phyloP scores from a whole-genome alignment of 2,113 vertebrate species.

The Orthochromis indermauri region DNA sequence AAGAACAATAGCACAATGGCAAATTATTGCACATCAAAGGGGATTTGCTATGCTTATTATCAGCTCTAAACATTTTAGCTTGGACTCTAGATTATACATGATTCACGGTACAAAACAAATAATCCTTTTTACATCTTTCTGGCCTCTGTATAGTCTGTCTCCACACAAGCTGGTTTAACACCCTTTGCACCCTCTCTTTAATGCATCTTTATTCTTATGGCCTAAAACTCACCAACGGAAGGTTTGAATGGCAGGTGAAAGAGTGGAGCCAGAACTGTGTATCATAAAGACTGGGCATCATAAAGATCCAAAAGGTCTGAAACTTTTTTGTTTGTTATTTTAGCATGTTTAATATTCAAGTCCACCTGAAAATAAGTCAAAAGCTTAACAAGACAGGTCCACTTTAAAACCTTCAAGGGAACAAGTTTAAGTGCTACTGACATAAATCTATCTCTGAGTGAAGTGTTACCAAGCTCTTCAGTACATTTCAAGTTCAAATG shows the following conservation, averaged over 20 bases:
- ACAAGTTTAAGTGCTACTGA: neutral
- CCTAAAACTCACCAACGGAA: neutral
- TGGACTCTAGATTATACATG: neutral
- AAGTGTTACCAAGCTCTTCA: slow-evolving; percentile 21
- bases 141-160: neutral
- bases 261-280: neutral
- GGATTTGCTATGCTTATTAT: neutral
- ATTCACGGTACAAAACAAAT: neutral
- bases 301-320: neutral
- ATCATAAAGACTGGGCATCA: neutral
- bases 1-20: neutral
- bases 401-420: neutral
- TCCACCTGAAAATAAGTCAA: neutral
- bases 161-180: neutral
- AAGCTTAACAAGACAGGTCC: neutral
- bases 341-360: neutral
- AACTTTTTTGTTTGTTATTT: neutral
- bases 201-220: neutral
- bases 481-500: neutral
- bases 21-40: neutral
- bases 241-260: neutral
- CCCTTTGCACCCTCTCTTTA: neutral
- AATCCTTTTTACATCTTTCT: neutral
- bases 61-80: neutral
- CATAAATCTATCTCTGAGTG: neutral